These are phyloP conservation scores for Doryteuthis pealeii DNA, from an alignment of 1,140 invertebrate genomes.

Conservation along the genomic window DNA sequence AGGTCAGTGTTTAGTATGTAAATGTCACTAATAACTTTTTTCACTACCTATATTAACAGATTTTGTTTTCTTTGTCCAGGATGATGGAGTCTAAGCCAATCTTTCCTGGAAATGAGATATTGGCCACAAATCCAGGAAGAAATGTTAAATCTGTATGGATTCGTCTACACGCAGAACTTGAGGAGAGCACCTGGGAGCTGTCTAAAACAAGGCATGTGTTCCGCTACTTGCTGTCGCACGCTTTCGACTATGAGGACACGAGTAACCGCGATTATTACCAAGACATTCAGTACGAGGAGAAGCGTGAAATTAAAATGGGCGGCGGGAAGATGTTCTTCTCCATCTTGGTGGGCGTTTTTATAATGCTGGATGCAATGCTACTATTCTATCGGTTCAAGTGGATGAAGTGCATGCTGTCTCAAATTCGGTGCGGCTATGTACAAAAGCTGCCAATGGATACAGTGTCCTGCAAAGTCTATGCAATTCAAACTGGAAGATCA, in stretches of 20 bases:
- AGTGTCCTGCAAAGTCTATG: constrained; percentile 14
- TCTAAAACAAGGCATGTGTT: constrained; percentile 10
- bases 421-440: constrained; percentile 7
- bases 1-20: too few species aligned
- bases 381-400: constrained; percentile 8
- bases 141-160: constrained; percentile 8
- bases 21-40: too few species aligned
- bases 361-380: background rate
- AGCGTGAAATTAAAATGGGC: background rate
- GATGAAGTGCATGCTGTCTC: constrained; percentile 10
- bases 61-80: background rate
- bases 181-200: constrained; percentile 1
- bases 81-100: constrained; percentile 1
- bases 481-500: constrained; percentile 10
- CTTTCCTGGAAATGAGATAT: background rate
- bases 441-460: constrained; percentile 12
- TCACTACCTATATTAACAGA: background rate
- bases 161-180: background rate
- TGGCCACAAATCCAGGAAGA: background rate
- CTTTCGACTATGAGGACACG: background rate
- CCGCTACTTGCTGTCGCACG: constrained; percentile 2
- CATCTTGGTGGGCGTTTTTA: constrained; percentile 5
- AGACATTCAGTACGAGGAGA: background rate
- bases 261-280: background rate
- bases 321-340: constrained; percentile 6